These are phyloP conservation scores for Phymorhynchus buccinoides DNA, from an alignment of 1,140 invertebrate genomes.

Conservation along the genomic window DNA sequence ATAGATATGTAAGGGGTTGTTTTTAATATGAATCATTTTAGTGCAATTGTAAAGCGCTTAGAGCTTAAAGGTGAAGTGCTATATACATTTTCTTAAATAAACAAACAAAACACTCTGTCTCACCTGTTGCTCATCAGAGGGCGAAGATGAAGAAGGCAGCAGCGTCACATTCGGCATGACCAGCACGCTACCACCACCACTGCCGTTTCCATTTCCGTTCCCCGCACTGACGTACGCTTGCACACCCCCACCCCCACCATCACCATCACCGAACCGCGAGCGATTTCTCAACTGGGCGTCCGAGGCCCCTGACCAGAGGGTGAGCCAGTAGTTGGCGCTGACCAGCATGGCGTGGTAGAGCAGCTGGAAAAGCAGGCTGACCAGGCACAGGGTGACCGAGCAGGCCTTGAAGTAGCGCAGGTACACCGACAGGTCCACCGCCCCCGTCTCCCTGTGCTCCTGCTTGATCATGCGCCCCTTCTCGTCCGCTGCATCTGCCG, in stretches of 20 bases:
- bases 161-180: not conserved
- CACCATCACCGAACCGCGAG: not conserved
- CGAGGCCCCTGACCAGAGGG: constrained; percentile 57
- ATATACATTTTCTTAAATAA: too few species aligned
- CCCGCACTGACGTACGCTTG: not conserved
- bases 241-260: not conserved
- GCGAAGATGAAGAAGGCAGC: not conserved
- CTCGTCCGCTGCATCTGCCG: constrained; percentile 26
- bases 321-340: constrained; percentile 59
- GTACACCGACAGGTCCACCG: constrained; percentile 79
- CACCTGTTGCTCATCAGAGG: too few species aligned
- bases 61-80: too few species aligned
- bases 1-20: too few species aligned
- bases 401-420: constrained; percentile 79
- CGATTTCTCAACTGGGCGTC: constrained; percentile 36
- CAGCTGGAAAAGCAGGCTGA: constrained; percentile 68
- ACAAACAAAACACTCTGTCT: not conserved
- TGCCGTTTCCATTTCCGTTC: not conserved
- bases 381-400: constrained; percentile 63
- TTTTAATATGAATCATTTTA: too few species aligned
- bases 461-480: constrained; percentile 70
- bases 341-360: constrained; percentile 57
- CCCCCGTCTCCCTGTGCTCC: constrained; percentile 79
- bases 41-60: too few species aligned
- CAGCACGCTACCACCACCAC: not conserved